A percentile compares a stretch with the other conserved stretches of the same genome.
These are phyloP conservation scores for Mamestra brassicae DNA, from an alignment of 2,888 invertebrate genomes.

Conservation along the genomic window DNA sequence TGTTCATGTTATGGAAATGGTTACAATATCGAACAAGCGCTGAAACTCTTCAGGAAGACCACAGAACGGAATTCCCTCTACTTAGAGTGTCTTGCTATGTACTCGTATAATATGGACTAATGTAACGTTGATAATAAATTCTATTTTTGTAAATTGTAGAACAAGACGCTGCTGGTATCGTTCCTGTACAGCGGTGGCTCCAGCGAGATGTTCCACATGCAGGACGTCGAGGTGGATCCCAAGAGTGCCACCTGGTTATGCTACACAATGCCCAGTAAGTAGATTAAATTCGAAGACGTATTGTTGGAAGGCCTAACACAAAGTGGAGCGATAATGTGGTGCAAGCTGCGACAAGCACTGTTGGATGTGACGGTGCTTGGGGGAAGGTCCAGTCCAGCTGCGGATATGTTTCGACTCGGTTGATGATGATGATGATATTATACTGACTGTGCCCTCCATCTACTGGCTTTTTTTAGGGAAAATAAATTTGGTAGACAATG, in stretches of 20 bases:
- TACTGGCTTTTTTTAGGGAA: too few species aligned
- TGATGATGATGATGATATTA: too few species aligned
- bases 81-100: too few species aligned
- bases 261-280: slow-evolving; percentile 93
- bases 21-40: too few species aligned
- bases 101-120: too few species aligned
- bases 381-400: neutral
- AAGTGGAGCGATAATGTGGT: neutral
- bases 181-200: slow-evolving; percentile 96
- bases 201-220: slow-evolving; percentile 95
- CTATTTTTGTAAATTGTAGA: slow-evolving; percentile 89
- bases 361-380: neutral
- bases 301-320: neutral
- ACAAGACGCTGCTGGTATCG: slow-evolving; percentile 96
- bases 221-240: slow-evolving; percentile 96
- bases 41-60: too few species aligned
- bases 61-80: too few species aligned
- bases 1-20: too few species aligned
- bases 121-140: neutral
- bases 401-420: neutral
- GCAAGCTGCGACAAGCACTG: too few species aligned
- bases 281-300: neutral
- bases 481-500: too few species aligned
- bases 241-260: slow-evolving; percentile 97
- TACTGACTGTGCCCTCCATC: too few species aligned